Evolutionary conservation across 1,140 invertebrate genomes (phyloP).

Genomic region (Reticulitermes speratus): DNA sequence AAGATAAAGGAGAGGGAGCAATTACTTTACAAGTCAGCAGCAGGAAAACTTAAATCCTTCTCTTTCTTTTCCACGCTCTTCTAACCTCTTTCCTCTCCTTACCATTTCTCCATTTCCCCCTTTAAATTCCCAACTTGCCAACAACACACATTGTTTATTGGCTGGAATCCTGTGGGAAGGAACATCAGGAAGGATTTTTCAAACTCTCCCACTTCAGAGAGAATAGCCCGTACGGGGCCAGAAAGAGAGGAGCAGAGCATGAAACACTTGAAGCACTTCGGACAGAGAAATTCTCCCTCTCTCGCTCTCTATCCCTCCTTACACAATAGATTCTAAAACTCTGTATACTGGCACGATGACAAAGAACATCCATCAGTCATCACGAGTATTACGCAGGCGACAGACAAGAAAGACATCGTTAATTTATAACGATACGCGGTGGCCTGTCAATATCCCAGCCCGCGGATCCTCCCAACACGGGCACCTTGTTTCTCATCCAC

Average conservation of each 20-base stretch:
- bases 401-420: too few relatives aligned
- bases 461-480: too few relatives aligned
- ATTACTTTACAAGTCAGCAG: constrained; percentile 25
- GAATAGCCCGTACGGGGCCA: neutral
- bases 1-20: neutral
- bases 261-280: neutral
- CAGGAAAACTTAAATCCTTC: constrained; percentile 12
- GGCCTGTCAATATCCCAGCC: too few relatives aligned
- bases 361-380: too few relatives aligned
- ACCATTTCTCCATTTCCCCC: neutral
- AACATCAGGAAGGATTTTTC: constrained; percentile 2
- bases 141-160: constrained; percentile 28
- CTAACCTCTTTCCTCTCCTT: neutral
- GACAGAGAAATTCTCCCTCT: neutral
- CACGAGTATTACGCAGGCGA: too few relatives aligned
- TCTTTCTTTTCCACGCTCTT: neutral
- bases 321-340: neutral
- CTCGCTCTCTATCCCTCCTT: neutral
- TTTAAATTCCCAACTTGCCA: constrained; percentile 24
- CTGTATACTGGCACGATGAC: neutral
- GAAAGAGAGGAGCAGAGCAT: neutral
- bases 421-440: too few relatives aligned
- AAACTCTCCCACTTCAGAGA: constrained; percentile 1
- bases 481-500: too few relatives aligned
- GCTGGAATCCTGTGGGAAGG: constrained; percentile 1